Conservation (phyloP, 2,113 vertebrate species). For the Peromyscus leucopus region DNA sequence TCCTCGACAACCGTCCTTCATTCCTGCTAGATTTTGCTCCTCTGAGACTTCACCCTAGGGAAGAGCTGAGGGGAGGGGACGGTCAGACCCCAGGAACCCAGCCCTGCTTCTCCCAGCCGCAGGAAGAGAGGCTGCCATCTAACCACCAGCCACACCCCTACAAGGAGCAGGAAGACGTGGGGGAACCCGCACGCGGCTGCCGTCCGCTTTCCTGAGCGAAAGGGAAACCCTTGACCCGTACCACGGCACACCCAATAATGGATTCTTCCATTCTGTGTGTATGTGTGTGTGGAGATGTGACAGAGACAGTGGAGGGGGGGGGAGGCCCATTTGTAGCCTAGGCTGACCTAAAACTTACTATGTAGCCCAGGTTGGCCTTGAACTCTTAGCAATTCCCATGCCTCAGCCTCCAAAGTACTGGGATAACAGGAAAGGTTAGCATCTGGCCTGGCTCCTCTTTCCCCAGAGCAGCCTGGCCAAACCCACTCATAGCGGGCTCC, state of each 20-base stretch:
- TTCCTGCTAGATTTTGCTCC: slow-evolving; percentile 75
- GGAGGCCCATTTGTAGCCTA: neutral
- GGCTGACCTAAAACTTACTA: neutral
- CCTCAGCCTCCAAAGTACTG: neutral
- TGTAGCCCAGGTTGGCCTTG: neutral
- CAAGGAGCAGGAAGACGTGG: neutral
- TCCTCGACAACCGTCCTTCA: neutral
- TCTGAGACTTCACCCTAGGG: slow-evolving; percentile 84
- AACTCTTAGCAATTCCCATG: neutral
- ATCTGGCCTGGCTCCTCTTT: no score
- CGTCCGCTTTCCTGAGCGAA: neutral
- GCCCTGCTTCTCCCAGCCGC: neutral
- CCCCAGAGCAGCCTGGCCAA: neutral
- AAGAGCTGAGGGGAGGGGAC: slow-evolving; percentile 78
- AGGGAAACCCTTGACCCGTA: accelerated
- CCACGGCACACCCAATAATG: neutral
- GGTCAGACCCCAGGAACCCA: neutral
- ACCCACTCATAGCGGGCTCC: accelerated
- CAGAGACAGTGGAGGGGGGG: neutral
- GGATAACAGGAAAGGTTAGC: neutral
- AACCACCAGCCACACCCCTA: neutral
- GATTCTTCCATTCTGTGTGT: neutral
- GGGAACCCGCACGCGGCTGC: no score
- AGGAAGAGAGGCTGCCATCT: accelerated
- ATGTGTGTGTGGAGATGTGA: neutral